phyloP scores from a whole-genome alignment of 1,140 invertebrate genomes.

The Zaprionus inermis region DNA sequence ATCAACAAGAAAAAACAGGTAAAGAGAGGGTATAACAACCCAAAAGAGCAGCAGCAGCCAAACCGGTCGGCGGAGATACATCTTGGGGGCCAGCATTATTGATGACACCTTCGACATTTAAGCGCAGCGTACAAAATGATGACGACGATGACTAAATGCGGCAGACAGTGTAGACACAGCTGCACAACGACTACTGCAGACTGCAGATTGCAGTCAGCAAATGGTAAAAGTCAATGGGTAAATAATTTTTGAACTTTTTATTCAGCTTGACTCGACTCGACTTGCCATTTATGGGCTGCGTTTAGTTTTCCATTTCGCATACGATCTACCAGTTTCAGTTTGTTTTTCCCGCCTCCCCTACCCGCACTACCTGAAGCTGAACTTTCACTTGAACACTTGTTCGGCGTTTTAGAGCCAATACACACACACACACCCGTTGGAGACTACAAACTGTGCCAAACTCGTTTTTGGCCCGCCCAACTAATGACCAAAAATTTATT shows the following conservation, averaged over 20 bases:
- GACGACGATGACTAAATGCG: conserved; percentile 71
- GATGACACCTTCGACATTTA: conserved; percentile 82
- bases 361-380: conserved; percentile 34
- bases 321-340: conserved; percentile 54
- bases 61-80: conserved; percentile 55
- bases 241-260: conserved; percentile 71
- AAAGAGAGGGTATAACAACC: too few relatives aligned
- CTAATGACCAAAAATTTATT: conserved; percentile 78
- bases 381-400: conserved; percentile 77
- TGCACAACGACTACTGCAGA: background rate
- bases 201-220: conserved; percentile 40
- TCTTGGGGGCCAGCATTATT: conserved; percentile 52
- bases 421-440: conserved; percentile 11
- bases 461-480: conserved; percentile 62
- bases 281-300: conserved; percentile 67
- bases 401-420: conserved; percentile 31
- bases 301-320: conserved; percentile 75
- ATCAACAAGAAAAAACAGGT: conserved; percentile 6
- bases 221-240: conserved; percentile 77
- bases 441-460: conserved; percentile 33
- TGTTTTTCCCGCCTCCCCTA: conserved; percentile 1
- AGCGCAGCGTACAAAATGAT: conserved; percentile 45
- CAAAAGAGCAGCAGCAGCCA: conserved; percentile 26
- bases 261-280: conserved; percentile 23
- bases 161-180: conserved; percentile 4